Conservation (phyloP, 2,888 invertebrate genomes). For the Ganaspis brasiliensis region DNA sequence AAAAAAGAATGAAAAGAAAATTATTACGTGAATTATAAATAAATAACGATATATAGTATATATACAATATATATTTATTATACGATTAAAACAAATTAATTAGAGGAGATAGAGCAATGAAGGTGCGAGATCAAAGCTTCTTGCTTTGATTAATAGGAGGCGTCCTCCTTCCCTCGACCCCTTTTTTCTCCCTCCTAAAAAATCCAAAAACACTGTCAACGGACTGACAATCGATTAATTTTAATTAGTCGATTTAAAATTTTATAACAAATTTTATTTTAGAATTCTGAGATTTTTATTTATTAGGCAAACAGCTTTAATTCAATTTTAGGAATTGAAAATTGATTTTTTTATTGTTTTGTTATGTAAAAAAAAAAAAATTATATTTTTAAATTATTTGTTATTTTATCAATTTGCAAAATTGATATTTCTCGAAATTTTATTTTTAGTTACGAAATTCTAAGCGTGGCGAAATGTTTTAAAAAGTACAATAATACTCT, state of each 20-base stretch:
- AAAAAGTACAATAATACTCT: slow-evolving; percentile 11
- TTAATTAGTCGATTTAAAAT: slow-evolving; percentile 10
- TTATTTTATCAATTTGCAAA: not conserved
- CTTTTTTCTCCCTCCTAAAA: slow-evolving; percentile 35
- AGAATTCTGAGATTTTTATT: not conserved
- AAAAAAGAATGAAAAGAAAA: slow-evolving; percentile 70
- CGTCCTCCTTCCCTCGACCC: slow-evolving; percentile 60
- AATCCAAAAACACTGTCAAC: slow-evolving; percentile 19
- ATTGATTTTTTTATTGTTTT: not conserved
- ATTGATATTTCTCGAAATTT: slow-evolving; percentile 20
- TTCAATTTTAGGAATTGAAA: slow-evolving; percentile 10
- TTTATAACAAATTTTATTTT: not conserved
- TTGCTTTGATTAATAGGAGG: slow-evolving; percentile 67
- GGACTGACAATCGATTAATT: slow-evolving; percentile 41
- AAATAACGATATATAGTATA: slow-evolving; percentile 74
- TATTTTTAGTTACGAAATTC: not conserved
- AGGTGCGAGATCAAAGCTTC: slow-evolving; percentile 70
- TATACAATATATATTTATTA: slow-evolving; percentile 75
- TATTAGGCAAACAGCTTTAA: slow-evolving; percentile 9
- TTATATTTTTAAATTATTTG: too few relatives aligned
- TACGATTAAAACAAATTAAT: slow-evolving; percentile 73
- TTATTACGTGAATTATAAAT: slow-evolving; percentile 76
- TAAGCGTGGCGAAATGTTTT: not conserved
- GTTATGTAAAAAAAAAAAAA: not conserved
- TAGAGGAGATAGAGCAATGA: slow-evolving; percentile 70